phyloP scores from a whole-genome alignment of 2,797 vertebrate species.

The Spea hammondii region DNA sequence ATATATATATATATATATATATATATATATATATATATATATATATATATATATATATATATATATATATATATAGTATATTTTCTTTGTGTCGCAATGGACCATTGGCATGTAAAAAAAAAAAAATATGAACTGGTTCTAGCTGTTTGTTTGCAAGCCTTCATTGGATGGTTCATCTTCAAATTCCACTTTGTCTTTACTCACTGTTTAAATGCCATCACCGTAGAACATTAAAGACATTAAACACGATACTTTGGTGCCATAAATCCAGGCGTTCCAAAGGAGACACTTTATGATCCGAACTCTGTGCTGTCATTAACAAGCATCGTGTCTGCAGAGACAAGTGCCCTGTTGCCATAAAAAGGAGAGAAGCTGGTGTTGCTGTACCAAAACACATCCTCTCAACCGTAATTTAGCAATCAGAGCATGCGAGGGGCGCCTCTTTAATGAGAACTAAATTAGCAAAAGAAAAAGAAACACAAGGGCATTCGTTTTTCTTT shows the following conservation, averaged over 20 bases:
- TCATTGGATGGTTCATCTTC: slow-evolving; percentile 31
- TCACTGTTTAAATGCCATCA: slow-evolving; percentile 50
- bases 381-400: slow-evolving; percentile 42
- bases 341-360: slow-evolving; percentile 51
- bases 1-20: no score
- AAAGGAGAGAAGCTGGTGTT: slow-evolving; percentile 27
- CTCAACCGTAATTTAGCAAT: slow-evolving; percentile 49
- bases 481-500: slow-evolving; percentile 23
- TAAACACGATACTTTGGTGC: slow-evolving; percentile 39
- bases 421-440: slow-evolving; percentile 35
- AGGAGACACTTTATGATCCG: slow-evolving; percentile 49
- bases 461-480: slow-evolving; percentile 29
- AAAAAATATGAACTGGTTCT: neutral
- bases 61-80: no score
- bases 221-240: slow-evolving; percentile 50
- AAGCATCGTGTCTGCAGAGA: slow-evolving; percentile 36
- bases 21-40: no score
- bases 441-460: slow-evolving; percentile 38
- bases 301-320: slow-evolving; percentile 46
- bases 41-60: no score
- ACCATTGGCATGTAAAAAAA: no score
- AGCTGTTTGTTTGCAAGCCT: slow-evolving; percentile 26
- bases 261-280: slow-evolving; percentile 48
- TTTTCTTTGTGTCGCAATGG: no score
- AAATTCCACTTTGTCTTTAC: slow-evolving; percentile 38